Percentiles rank a stretch among this genome's conserved stretches.
Evolutionary conservation across 2,113 vertebrate genomes (phyloP).

Genomic region (Sinocyclocheilus rhinocerous): DNA sequence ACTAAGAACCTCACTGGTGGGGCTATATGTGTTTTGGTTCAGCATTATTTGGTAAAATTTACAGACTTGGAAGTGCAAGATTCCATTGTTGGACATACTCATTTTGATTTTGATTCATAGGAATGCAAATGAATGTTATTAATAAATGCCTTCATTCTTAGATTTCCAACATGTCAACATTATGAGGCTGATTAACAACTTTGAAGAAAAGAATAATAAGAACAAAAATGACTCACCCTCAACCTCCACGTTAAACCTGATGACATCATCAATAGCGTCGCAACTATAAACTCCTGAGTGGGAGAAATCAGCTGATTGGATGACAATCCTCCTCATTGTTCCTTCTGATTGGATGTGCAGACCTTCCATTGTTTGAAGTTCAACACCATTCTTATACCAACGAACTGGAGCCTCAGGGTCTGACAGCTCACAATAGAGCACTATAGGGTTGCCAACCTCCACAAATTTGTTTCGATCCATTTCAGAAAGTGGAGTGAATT

Average conservation of each 20-base stretch:
- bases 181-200: neutral
- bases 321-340: slow-evolving; percentile 80
- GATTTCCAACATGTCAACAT: neutral
- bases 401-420: slow-evolving; percentile 72
- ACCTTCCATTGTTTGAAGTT: slow-evolving; percentile 73
- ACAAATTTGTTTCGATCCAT: slow-evolving; percentile 83
- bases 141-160: slow-evolving; percentile 1
- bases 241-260: slow-evolving; percentile 82
- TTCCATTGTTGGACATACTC: neutral
- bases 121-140: neutral
- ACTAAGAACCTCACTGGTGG: slow-evolving; percentile 78
- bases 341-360: slow-evolving; percentile 81
- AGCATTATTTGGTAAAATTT: slow-evolving; percentile 37
- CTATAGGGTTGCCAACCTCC: slow-evolving; percentile 79
- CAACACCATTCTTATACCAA: slow-evolving; percentile 81
- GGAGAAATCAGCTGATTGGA: slow-evolving; percentile 79
- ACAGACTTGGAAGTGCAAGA: slow-evolving; percentile 33
- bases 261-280: slow-evolving; percentile 80
- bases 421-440: slow-evolving; percentile 82
- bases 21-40: slow-evolving; percentile 72
- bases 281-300: slow-evolving; percentile 83
- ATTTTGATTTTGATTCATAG: neutral
- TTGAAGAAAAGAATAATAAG: neutral
- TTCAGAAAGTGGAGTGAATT: slow-evolving; percentile 78
- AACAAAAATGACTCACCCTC: slow-evolving; percentile 72